phyloP scores from a whole-genome alignment of 2,888 invertebrate genomes.

The Podotricha telesiphe region DNA sequence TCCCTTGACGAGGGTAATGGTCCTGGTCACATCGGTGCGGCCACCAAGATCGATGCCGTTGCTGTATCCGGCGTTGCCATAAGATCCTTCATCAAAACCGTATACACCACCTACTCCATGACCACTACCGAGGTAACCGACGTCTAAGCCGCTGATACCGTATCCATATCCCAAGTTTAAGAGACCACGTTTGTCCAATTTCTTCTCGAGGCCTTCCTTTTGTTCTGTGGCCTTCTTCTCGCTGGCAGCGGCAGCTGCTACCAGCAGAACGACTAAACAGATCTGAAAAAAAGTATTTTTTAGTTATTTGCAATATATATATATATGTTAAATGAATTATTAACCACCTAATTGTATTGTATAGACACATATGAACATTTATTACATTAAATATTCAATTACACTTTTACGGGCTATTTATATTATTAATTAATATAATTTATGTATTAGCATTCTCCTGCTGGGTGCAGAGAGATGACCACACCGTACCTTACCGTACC shows the following conservation, averaged over 20 bases:
- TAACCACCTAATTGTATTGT: not conserved
- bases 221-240: slow-evolving; percentile 85
- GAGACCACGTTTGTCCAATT: slow-evolving; percentile 92
- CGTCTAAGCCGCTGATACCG: slow-evolving; percentile 88
- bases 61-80: slow-evolving; percentile 51
- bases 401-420: not conserved
- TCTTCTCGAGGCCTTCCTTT: slow-evolving; percentile 87
- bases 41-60: slow-evolving; percentile 56
- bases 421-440: not conserved
- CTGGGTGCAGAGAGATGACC: no score
- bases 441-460: no score
- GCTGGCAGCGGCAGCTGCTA: slow-evolving; percentile 88
- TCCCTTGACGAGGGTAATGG: slow-evolving; percentile 86
- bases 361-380: not conserved
- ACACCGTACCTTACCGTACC: no score
- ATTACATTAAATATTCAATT: not conserved
- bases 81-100: slow-evolving; percentile 64
- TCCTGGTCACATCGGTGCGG: slow-evolving; percentile 83
- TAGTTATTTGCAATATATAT: not conserved
- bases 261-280: slow-evolving; percentile 89
- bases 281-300: slow-evolving; percentile 74
- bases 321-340: not conserved
- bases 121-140: slow-evolving; percentile 87
- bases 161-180: slow-evolving; percentile 91
- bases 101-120: slow-evolving; percentile 83